phyloP scores from a whole-genome alignment of 2,888 invertebrate genomes.

The Gymnocheta viridis region DNA sequence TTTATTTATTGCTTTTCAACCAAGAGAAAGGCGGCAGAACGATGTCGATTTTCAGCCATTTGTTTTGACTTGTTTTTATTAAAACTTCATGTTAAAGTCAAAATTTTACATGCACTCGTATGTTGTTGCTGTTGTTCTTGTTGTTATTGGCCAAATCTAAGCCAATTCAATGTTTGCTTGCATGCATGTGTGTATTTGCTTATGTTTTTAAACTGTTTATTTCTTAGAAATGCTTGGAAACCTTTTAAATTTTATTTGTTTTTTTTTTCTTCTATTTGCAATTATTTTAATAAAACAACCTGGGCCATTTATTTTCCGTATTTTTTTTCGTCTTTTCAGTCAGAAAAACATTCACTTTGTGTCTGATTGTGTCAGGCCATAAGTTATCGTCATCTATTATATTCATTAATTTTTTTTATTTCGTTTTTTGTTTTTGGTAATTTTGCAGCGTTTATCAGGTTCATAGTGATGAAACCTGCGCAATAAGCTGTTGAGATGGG shows the following conservation, averaged over 20 bases:
- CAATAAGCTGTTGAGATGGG: constrained; percentile 5
- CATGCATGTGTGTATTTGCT: constrained; percentile 3
- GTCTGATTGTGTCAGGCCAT: constrained; percentile 54
- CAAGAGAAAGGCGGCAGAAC: constrained; percentile 39
- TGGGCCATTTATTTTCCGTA: background rate
- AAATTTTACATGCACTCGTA: constrained; percentile 41
- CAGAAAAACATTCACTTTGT: constrained; percentile 51
- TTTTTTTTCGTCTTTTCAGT: background rate
- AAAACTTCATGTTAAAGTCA: constrained; percentile 63
- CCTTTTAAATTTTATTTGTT: constrained; percentile 11
- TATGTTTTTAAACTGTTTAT: background rate
- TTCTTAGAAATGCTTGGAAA: background rate
- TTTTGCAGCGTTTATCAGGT: background rate
- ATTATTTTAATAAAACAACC: constrained; percentile 34
- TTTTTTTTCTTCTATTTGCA: constrained; percentile 17
- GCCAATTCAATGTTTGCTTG: constrained; percentile 37
- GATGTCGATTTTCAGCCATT: constrained; percentile 1
- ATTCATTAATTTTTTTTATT: constrained; percentile 7
- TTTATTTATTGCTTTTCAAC: constrained; percentile 38
- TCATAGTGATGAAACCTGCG: constrained; percentile 5
- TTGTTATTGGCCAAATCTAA: constrained; percentile 29
- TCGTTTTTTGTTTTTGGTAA: background rate
- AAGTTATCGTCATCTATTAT: constrained; percentile 49
- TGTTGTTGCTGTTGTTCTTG: background rate
- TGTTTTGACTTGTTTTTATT: constrained; percentile 40